Percentiles rank a stretch among this genome's conserved stretches.
These are phyloP conservation scores for Trialeurodes vaporariorum DNA, from an alignment of 1,140 invertebrate species.

Conservation along the genomic window DNA sequence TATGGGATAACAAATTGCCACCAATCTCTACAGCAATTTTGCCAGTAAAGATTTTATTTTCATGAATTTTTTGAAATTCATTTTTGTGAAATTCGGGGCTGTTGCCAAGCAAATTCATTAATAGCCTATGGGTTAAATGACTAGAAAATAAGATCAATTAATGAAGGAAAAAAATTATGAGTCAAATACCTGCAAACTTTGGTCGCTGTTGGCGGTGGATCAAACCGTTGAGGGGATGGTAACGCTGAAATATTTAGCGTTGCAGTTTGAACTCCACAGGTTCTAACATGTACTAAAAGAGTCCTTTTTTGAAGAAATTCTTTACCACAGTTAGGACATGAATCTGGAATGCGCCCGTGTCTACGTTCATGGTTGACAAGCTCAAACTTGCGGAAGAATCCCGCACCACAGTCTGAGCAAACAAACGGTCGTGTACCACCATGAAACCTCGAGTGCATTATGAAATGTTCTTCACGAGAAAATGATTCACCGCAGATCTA, in stretches of 20 bases:
- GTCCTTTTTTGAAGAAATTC: conserved; percentile 74
- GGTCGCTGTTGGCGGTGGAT: conserved; percentile 23
- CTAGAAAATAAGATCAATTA: too few species aligned
- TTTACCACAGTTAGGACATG: conserved; percentile 66
- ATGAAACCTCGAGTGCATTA: conserved; percentile 47
- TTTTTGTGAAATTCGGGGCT: too few species aligned
- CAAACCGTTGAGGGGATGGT: conserved; percentile 14
- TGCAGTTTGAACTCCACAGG: conserved; percentile 21
- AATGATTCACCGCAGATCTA: conserved; percentile 75
- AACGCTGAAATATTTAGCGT: conserved; percentile 6
- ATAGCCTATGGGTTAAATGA: too few species aligned
- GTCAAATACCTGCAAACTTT: conserved; percentile 39
- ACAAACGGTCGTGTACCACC: conserved; percentile 68
- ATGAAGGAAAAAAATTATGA: too few species aligned
- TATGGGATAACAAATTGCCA: too few species aligned
- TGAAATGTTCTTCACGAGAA: conserved; percentile 63
- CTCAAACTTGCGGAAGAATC: conserved; percentile 71
- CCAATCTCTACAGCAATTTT: too few species aligned
- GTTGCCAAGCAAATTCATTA: too few species aligned
- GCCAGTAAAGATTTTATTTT: too few species aligned
- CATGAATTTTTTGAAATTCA: too few species aligned
- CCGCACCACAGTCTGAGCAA: conserved; percentile 67
- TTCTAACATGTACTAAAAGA: conserved; percentile 47
- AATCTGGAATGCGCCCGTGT: conserved; percentile 65
- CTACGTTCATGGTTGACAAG: conserved; percentile 67